Conservation (phyloP, 2,113 vertebrate species). For the Alouatta palliata region DNA sequence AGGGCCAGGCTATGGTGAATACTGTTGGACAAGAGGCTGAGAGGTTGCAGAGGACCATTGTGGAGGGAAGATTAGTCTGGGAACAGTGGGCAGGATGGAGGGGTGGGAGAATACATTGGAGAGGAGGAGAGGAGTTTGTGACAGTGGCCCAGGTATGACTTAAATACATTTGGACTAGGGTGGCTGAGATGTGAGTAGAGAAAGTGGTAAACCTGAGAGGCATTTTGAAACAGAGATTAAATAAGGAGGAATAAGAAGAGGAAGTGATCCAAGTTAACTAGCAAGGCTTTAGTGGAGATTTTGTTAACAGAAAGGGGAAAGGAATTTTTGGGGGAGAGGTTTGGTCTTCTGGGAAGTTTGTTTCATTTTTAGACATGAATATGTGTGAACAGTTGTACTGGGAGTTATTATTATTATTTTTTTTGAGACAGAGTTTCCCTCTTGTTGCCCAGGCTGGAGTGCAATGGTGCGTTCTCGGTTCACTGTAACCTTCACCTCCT, state of each 20-base stretch:
- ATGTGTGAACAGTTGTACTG: neutral
- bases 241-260: neutral
- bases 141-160: neutral
- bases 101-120: neutral
- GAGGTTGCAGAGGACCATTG: neutral
- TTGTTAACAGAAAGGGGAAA: neutral
- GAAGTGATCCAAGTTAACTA: neutral
- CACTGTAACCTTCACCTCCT: too few species aligned
- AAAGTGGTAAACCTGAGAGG: neutral
- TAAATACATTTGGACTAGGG: neutral
- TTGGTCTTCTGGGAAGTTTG: neutral
- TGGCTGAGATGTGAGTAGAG: neutral
- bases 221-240: neutral
- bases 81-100: neutral
- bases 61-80: neutral
- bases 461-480: fast-evolving
- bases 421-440: too few species aligned
- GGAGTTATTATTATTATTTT: neutral
- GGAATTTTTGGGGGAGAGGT: neutral
- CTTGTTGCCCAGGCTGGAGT: too few species aligned
- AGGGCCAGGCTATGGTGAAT: neutral
- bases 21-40: neutral
- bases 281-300: neutral
- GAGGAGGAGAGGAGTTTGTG: neutral
- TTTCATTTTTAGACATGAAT: neutral